Evolutionary conservation across 2,888 invertebrate genomes (phyloP).

Genomic region (Spicauda simplicius): DNA sequence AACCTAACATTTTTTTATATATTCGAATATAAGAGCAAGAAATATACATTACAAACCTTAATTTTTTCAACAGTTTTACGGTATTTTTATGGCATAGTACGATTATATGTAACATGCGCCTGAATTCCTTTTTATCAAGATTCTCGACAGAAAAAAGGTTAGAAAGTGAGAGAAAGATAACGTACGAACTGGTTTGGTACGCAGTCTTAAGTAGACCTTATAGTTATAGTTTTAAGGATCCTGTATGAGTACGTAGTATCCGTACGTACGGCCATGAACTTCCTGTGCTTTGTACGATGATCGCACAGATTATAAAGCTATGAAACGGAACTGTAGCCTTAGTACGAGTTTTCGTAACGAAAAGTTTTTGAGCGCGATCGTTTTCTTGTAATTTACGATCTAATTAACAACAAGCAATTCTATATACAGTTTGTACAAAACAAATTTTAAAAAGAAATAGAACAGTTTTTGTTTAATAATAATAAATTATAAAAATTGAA

Average conservation of each 20-base stretch:
- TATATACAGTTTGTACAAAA: no score
- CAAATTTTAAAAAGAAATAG: no score
- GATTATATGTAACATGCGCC: not conserved
- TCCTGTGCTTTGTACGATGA: conserved; percentile 28
- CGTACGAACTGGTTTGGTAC: conserved; percentile 25
- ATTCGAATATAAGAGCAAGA: no score
- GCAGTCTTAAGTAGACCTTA: not conserved
- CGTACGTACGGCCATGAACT: conserved; percentile 31
- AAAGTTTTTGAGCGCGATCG: no score
- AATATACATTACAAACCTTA: no score
- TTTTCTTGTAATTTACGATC: no score
- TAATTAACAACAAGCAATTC: no score
- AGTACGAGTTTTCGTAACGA: not conserved
- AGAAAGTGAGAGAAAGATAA: conserved; percentile 36
- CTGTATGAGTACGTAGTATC: conserved; percentile 1
- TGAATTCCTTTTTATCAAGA: conserved; percentile 16
- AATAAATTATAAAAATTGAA: no score
- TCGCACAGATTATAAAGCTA: conserved; percentile 23
- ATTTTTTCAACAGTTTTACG: no score
- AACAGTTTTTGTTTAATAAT: no score
- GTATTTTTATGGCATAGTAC: not conserved
- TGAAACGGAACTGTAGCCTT: conserved; percentile 6
- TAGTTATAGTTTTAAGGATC: conserved; percentile 7
- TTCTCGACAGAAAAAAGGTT: conserved; percentile 19
- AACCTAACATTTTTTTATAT: no score